Conservation (phyloP, 2,113 vertebrate genomes). For the Arizona elegans region DNA sequence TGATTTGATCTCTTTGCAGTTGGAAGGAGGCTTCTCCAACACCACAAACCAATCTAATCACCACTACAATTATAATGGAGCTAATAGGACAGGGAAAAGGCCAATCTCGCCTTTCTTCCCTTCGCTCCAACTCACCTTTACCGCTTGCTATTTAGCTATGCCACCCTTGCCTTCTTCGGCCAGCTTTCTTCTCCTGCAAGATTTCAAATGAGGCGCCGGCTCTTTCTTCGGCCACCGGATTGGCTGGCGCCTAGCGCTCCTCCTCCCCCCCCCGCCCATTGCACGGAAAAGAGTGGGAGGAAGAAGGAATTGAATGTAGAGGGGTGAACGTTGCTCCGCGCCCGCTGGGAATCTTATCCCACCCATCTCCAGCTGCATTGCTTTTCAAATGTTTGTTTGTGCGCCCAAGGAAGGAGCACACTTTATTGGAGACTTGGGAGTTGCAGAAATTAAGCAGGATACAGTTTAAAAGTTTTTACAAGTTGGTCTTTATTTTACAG, state of each 20-base stretch:
- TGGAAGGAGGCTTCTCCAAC: not conserved
- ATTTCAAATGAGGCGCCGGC: conserved; percentile 15
- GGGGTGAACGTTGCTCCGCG: not conserved
- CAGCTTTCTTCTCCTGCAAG: not conserved
- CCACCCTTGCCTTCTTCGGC: too few species aligned
- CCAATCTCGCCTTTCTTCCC: not conserved
- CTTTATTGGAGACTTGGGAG: not conserved
- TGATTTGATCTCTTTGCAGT: not conserved
- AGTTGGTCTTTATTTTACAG: not conserved
- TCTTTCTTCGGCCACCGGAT: not conserved
- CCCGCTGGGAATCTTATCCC: not conserved
- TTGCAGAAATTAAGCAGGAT: too few species aligned
- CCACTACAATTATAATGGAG: not conserved
- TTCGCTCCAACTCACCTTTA: not conserved
- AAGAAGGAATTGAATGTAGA: too few species aligned
- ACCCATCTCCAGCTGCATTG: not conserved
- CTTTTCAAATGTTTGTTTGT: not conserved
- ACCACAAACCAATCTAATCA: not conserved
- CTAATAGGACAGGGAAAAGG: not conserved
- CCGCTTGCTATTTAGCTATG: not conserved
- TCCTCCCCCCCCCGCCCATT: not conserved
- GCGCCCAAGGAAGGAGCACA: not conserved
- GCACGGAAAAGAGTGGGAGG: too few species aligned
- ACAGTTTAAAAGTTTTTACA: not conserved
- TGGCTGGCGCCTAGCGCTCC: not conserved